Conservation (phyloP, 2,888 invertebrate species). For the Meandrusa payeni region DNA sequence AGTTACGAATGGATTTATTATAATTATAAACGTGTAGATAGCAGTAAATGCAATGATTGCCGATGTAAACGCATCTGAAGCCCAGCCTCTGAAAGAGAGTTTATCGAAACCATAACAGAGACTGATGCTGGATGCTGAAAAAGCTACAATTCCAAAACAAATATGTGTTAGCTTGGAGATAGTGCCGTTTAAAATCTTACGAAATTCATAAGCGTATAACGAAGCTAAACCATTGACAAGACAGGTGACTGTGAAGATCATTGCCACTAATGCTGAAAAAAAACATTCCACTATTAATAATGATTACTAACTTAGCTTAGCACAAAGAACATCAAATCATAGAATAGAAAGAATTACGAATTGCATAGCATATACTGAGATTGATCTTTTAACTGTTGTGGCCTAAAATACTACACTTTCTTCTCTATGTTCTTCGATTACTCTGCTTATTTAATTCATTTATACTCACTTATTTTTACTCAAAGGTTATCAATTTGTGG, state of each 20-base stretch:
- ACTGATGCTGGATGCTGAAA: slow-evolving; percentile 36
- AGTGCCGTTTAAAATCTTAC: slow-evolving; percentile 31
- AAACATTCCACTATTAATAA: no score
- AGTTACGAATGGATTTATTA: slow-evolving; percentile 45
- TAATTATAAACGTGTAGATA: slow-evolving; percentile 39
- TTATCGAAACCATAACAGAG: slow-evolving; percentile 58
- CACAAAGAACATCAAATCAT: no score
- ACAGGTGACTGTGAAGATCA: slow-evolving; percentile 38
- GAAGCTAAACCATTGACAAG: slow-evolving; percentile 39
- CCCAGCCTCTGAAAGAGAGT: slow-evolving; percentile 38
- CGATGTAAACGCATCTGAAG: slow-evolving; percentile 34
- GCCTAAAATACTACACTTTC: no score
- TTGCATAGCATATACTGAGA: neutral
- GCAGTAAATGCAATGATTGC: slow-evolving; percentile 44
- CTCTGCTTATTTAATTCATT: no score
- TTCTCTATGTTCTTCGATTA: no score
- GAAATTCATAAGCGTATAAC: slow-evolving; percentile 37
- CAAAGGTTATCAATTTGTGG: no score
- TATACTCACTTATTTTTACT: no score
- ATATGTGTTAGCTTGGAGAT: slow-evolving; percentile 40
- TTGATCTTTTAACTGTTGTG: no score
- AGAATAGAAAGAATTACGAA: neutral
- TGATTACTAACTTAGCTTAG: no score
- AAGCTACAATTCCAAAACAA: slow-evolving; percentile 42
- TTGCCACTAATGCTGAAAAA: slow-evolving; percentile 38